Evolutionary conservation across 2,797 vertebrate species (phyloP), one percentile per base, ranked within the genome.

Genomic region (Simalia tracyae): DNA sequence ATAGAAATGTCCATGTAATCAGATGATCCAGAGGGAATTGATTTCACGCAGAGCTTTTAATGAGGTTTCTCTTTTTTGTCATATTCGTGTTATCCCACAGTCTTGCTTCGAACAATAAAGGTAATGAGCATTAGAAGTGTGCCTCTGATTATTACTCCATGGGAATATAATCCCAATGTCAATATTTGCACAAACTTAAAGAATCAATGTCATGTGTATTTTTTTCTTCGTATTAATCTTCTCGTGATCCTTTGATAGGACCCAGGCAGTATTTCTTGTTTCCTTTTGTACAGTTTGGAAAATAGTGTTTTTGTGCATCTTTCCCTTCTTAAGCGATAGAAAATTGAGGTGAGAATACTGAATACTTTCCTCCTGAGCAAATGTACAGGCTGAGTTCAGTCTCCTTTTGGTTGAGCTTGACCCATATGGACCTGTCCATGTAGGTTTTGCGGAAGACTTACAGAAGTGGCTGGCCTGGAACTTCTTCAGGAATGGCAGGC

Each of bases 41-140:
- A 90, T 93, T 93, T 91, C 90, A 93, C 91, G 93, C 84, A 19
- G 90, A 36, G 59, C 59, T 87, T 87, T 93, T 92, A 90, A 91
- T 93, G 84, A 87, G 61, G 72, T 93, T 92, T 91, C 85, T 91
- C 88, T 87, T 68, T 66, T 90, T 61, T 92, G 88, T 93, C 90
- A 60, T 84, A 76, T 90, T 92, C 24, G 15, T 60, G 76, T 88
- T 72, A 88, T 36, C 61, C 85, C 56, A 42, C 28, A 56, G 54
- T n/a, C 36, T 59, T 19, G 17, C 56, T 66, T 56, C 42, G 42
- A 68, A 90, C 63, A 84, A 84, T 92, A 85, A 90, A 89, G 91
- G 72, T 63, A 66, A 72, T 85, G 81, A 89, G 64, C 50, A 76
- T 17, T 85, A 68, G 36, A 56, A 87, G 88, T 84, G 54, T 84